Evolutionary conservation across 1,140 invertebrate genomes (phyloP), one percentile per base, ranked within the genome.

Genomic region (Cotesia vestalis): DNA sequence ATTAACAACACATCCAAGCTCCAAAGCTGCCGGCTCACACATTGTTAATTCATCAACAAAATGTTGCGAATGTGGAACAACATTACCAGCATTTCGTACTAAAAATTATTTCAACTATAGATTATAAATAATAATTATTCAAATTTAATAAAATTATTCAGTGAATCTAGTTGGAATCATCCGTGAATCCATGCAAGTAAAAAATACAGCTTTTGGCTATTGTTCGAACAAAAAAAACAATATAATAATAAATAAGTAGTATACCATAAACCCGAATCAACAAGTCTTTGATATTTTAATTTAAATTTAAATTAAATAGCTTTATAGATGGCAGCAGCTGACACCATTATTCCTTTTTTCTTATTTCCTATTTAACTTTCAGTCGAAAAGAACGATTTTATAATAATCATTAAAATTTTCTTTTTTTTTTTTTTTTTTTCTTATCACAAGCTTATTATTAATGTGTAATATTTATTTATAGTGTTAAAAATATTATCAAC

Each of bases 111-210:
- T 27, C 1, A 27, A 3, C 27, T 27, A 27, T 27, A 27, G 27
- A 27, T 27, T 27, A 27, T 27, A 27, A 27, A 27, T 27, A 17
- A 17, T 17, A 17, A 17, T 17, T 17, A 17, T 27, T 27, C 1
- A 27, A 27, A 27, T 27, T 1, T 27, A 27, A 27, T 27, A 27
- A 27, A 27, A 1, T 27, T 27, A 27, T 89, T 97, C 94, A 51
- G 96, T 97, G 86, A 98, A 98, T 83, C 95, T 90, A 72, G 96
- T 96, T 20, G 96, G 95, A 77, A 98, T 93, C 93, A 98, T 96
- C 88, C 97, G 89, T 85, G 94, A 96, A 88, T 98, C 97, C 93
- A 98, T 98, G 86, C 97, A 98, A 14, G 96, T 97, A 86, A 98
- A 97, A 87, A 98, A 96, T 71, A 98, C 92, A 73, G 96, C 95